These are phyloP conservation scores for Noctuana brunneofusca DNA, from an alignment of 2,888 invertebrate genomes.

Conservation along the genomic window DNA sequence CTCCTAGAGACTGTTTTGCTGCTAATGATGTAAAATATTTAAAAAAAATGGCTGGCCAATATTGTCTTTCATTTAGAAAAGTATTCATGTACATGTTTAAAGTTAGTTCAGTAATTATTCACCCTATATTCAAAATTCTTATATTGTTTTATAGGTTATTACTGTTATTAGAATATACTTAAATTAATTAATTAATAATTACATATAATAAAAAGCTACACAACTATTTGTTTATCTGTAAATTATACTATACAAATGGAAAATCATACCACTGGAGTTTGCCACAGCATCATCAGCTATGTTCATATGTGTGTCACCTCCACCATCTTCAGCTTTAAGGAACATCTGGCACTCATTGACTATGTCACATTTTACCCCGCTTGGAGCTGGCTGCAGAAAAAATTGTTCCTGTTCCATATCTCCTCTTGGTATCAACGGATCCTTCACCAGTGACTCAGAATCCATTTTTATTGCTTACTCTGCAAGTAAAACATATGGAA, in stretches of 20 bases:
- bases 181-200: no score
- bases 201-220: no score
- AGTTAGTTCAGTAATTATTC: no score
- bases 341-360: slow-evolving; percentile 75
- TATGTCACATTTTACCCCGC: slow-evolving; percentile 63
- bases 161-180: no score
- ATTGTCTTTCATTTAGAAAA: no score
- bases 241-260: not conserved
- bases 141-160: no score
- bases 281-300: slow-evolving; percentile 48
- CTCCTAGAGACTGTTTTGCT: no score
- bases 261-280: slow-evolving; percentile 48
- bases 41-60: no score
- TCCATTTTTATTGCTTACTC: slow-evolving; percentile 54
- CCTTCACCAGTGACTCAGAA: slow-evolving; percentile 54
- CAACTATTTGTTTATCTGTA: not conserved
- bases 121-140: no score
- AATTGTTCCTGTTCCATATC: slow-evolving; percentile 51
- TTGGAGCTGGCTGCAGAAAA: slow-evolving; percentile 49
- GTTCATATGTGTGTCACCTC: slow-evolving; percentile 65
- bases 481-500: slow-evolving; percentile 13
- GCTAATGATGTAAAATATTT: no score
- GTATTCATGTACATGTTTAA: no score
- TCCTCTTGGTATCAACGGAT: slow-evolving; percentile 43
- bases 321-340: slow-evolving; percentile 71